phyloP scores from a whole-genome alignment of 2,113 vertebrate genomes.

The Amia ocellicauda region DNA sequence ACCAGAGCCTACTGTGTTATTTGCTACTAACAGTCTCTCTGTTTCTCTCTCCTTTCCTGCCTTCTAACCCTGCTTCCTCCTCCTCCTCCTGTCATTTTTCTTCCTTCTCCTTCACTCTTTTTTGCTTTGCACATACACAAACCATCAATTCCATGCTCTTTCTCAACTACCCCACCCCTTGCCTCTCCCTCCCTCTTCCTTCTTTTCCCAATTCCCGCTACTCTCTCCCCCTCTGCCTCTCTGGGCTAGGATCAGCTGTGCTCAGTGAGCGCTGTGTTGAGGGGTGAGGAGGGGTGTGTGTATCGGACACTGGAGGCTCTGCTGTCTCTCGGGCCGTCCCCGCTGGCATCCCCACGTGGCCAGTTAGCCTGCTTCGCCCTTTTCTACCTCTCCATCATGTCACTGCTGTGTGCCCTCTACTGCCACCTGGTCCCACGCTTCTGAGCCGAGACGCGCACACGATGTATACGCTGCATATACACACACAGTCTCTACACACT shows the following conservation, averaged over 20 bases:
- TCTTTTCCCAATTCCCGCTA: slow-evolving; percentile 36
- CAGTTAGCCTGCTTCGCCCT: slow-evolving; percentile 86
- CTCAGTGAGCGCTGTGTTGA: slow-evolving; percentile 64
- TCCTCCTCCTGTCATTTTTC: slow-evolving; percentile 30
- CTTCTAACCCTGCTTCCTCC: slow-evolving; percentile 22
- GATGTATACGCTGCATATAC: no score
- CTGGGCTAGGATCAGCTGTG: slow-evolving; percentile 85
- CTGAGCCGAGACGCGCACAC: slow-evolving; percentile 44
- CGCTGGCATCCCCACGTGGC: slow-evolving; percentile 63
- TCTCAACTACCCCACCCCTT: background rate
- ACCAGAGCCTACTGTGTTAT: slow-evolving; percentile 6
- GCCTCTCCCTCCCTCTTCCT: slow-evolving; percentile 51
- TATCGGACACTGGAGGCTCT: slow-evolving; percentile 72
- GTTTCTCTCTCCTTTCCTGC: background rate
- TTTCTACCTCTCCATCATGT: slow-evolving; percentile 92
- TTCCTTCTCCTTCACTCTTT: slow-evolving; percentile 22
- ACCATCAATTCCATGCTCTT: background rate
- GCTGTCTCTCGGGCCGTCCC: slow-evolving; percentile 76
- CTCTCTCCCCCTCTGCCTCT: slow-evolving; percentile 69
- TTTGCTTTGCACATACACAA: slow-evolving; percentile 3
- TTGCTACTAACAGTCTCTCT: slow-evolving; percentile 1
- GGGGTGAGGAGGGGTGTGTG: slow-evolving; percentile 38
- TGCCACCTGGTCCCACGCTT: slow-evolving; percentile 71
- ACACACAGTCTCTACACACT: no score
- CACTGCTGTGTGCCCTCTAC: slow-evolving; percentile 81